Evolutionary conservation across 2,113 vertebrate species (phyloP).

Genomic region (Eudyptes chrysolophus): DNA sequence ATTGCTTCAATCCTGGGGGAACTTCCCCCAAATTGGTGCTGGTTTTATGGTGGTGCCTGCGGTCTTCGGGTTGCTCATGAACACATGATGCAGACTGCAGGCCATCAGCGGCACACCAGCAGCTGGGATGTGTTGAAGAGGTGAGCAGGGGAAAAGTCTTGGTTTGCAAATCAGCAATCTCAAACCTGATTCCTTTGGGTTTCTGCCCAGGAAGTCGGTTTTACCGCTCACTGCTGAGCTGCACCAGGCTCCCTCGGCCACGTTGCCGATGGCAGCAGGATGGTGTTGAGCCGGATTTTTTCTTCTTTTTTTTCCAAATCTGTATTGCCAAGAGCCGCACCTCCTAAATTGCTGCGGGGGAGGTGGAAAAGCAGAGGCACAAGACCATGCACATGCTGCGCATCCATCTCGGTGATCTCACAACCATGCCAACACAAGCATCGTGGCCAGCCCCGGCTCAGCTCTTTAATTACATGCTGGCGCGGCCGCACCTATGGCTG

Average conservation of each 20-base stretch:
- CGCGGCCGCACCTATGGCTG: neutral
- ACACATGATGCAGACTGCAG: neutral
- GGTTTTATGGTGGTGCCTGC: neutral
- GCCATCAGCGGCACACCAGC: neutral
- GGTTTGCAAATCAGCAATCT: slow-evolving; percentile 7
- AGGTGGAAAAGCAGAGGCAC: slow-evolving; percentile 41
- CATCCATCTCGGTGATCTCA: neutral
- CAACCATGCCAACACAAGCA: slow-evolving; percentile 21
- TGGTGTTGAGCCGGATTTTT: neutral
- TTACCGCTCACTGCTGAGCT: neutral
- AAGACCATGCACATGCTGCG: slow-evolving; percentile 33
- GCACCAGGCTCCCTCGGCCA: neutral
- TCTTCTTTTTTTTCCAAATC: neutral
- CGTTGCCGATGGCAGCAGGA: accelerated
- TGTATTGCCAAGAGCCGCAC: neutral
- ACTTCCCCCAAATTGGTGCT: accelerated
- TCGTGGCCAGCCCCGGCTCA: neutral
- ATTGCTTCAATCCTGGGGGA: neutral
- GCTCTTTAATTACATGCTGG: neutral
- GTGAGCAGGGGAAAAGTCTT: accelerated
- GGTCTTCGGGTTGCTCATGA: accelerated
- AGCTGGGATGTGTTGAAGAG: accelerated
- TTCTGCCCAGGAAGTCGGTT: slow-evolving; percentile 2
- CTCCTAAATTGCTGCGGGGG: slow-evolving; percentile 54
- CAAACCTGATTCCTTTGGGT: neutral